Evolutionary conservation across 2,888 invertebrate genomes (phyloP), one percentile per base, ranked within the genome.

Genomic region (Philonicus albiceps): DNA sequence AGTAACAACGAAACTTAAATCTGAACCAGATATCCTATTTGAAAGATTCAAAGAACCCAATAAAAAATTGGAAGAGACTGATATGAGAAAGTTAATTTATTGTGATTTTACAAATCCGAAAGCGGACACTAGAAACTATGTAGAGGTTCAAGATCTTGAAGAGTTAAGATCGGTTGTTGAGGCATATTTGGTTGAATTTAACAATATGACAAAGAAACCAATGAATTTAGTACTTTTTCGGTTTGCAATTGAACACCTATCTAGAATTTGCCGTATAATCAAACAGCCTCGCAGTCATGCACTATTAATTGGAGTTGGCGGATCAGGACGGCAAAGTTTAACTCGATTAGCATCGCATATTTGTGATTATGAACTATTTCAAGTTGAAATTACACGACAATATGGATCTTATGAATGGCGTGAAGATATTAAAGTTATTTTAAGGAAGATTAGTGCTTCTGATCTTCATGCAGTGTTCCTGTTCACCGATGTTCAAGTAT

Each of bases 101-200:
- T 99, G 99, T 91, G 98, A 99, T 92, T 99, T 99, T 91, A 96
- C 96, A 0, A 98, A 99, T 93, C 97, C 98, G 0, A 98, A 98
- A 93, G 96, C 96, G 13, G 98, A 98, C 90, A 95, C 95, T 13
- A 95, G 97, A 43, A 95, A 96, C 90, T 99, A 99, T 90, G 94
- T 97, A 90, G 98, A 98, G 93, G 97, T 98, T 0, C 92, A 94
- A 1, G 97, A 98, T 91, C 93, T 98, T 90, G 96, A 97, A 72
- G 94, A 95, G 88, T 92, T 99, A 86, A 95, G 96, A 87, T 93
- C 94, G 0, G 96, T 98, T 6, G 97, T 98, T 0, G 98, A 98
- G 89, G 96, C 96, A 0, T 98, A 97, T 92, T 93, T 98, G 16
- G 95, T 95, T 0, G 98, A 98, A 91, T 98, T 96, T 91, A 98